Base-by-base conservation (phyloP, 1,140 invertebrate species). In the Plutomurus gul region DNA sequence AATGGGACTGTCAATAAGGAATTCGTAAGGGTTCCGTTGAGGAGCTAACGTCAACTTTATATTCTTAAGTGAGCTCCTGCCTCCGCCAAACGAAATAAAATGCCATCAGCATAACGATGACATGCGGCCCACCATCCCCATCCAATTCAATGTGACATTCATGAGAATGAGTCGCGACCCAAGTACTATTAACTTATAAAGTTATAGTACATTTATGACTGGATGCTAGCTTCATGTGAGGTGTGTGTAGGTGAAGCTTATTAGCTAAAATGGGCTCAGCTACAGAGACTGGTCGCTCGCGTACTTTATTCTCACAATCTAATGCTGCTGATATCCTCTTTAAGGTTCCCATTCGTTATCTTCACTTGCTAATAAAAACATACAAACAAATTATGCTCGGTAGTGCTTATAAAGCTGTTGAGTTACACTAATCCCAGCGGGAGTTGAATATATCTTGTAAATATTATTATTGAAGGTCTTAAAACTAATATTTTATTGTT, bases 1-100 rank as follows among this genome's bases (percentile, higher is more conserved):
- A 83, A 83, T 83, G 80, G 39, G 39, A 22, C 77, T 83, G 82
- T 83, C 82, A 81, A 79, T 79, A 40, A 81, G 72, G 82, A 81
- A 82, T 81, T 79, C 75, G 73, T 75, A 47, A 40, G 27, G 56
- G 76, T 51, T 40, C 56, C 39, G 37, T 70, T 77, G 46, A 77
- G 43, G 60, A 77, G 70, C 56, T 65, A 27, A 36, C 30, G 30
- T 65, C 13, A 65, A 27, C 27, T 65, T 65, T 65, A 36, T 65
- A 65, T 33, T 65, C 22, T 65, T 65, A 65, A 65, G 27, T 33
- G 56, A 65, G 56, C 27, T 65, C 27, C 30, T 65, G 56, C 37
- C 70, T 49, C 73, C 40, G 73, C 46, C 73, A 75, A 75, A 49
- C 73, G 27, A 79, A 75, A 79, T 60, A 37, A 75, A 75, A 79